phyloP scores from a whole-genome alignment of 2,797 vertebrate species.

The Podargus strigoides region DNA sequence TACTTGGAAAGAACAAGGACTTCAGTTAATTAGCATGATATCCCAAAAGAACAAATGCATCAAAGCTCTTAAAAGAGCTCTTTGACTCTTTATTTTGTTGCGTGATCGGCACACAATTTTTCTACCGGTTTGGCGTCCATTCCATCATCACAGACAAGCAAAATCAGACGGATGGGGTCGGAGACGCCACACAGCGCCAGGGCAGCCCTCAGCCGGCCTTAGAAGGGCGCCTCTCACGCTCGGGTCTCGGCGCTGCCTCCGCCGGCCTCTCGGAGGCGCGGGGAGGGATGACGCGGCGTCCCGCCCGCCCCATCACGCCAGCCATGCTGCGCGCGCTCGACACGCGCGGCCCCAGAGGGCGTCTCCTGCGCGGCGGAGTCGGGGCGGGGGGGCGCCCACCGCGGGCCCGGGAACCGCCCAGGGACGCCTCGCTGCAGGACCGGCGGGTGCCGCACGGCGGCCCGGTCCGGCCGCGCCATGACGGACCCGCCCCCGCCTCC shows the following conservation, averaged over 20 bases:
- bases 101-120: accelerated
- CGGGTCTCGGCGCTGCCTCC: not conserved
- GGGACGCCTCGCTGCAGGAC: not conserved
- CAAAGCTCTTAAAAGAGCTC: accelerated
- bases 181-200: accelerated
- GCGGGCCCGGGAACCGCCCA: no score
- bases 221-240: no score
- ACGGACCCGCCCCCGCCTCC: not conserved
- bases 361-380: no score
- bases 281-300: not conserved
- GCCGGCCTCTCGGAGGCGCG: accelerated
- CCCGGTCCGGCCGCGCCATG: not conserved
- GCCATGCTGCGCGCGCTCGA: not conserved
- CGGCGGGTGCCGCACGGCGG: no score
- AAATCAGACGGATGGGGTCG: accelerated
- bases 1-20: no score
- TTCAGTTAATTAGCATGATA: accelerated
- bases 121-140: accelerated
- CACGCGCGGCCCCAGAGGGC: no score
- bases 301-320: not conserved
- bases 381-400: no score
- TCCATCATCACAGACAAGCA: accelerated
- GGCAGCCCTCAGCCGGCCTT: no score
- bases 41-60: accelerated
- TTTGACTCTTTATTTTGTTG: accelerated